Evolutionary conservation across 2,797 vertebrate species (phyloP), one percentile per base, ranked within the genome.

Genomic region (Gastrophryne carolinensis): DNA sequence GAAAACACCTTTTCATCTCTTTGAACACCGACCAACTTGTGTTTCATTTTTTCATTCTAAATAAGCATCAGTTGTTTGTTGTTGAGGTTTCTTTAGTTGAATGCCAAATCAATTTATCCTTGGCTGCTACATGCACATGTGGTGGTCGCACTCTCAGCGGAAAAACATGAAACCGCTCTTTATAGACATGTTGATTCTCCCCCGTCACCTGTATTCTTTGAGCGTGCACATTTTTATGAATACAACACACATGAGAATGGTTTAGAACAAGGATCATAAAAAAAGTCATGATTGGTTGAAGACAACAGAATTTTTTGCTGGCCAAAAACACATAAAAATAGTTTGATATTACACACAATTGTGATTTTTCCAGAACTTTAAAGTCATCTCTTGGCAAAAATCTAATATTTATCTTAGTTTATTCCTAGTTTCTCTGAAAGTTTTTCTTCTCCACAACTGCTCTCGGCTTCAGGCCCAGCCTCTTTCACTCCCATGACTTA

Each of bases 41-140:
- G 77, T 39, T 0, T 44, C 17, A 17, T 6, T 44, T 44, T 17
- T 17, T 1, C 79, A 70, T 64, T 78, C 32, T 11, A 21, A 47
- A 49, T 32, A 73, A 13, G 19, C 52, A 49, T 62, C 24, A 64
- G 75, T 79, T 71, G 37, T 32, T 34, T 5, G 13, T 63, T 53
- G 27, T 69, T 34, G 26, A 35, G 62, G n/a, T 78, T 81, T 81
- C 19, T 79, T 32, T 53, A 11, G 3, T 13, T 5, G 4, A 0
- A 73, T 82, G 54, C 34, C 32, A 74, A 37, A 63, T 78, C 67
- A 79, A 80, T 17, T 73, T 78, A 68, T 68, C 24, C 70, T 73
- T 81, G 78, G 61, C 44, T 72, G 63, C 52, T 65, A 79, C 70
- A 57, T 62, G 75, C 53, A 80, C 82, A 85, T 62, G 70, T 74